Percentiles rank a stretch among this genome's conserved stretches.
These are phyloP conservation scores for Drosophila lacertosa DNA, from an alignment of 1,140 invertebrate species.

Conservation along the genomic window DNA sequence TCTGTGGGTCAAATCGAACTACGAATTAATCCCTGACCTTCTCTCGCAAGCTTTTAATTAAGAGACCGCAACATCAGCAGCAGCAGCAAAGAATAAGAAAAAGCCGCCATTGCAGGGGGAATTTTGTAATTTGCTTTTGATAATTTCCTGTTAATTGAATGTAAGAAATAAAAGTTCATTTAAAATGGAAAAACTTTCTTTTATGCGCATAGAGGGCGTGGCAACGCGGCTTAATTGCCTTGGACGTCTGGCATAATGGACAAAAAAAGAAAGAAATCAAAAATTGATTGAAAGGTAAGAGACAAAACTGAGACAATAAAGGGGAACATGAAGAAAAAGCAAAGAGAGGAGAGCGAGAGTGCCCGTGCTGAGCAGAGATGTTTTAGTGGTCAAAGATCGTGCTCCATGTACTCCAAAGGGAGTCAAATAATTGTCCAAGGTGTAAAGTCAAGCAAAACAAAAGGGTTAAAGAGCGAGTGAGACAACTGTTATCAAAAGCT, in stretches of 20 bases:
- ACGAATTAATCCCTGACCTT: constrained; percentile 80
- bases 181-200: no score
- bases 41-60: constrained; percentile 64
- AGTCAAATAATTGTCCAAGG: background rate
- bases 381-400: background rate
- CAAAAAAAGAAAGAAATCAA: constrained; percentile 32
- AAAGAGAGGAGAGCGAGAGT: background rate
- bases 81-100: background rate
- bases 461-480: background rate
- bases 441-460: background rate
- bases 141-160: no score
- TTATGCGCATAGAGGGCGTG: constrained; percentile 36
- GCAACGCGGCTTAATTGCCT: constrained; percentile 44
- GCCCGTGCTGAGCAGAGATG: background rate
- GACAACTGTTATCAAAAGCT: no score
- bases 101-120: background rate
- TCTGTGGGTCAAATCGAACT: constrained; percentile 39
- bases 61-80: constrained; percentile 36
- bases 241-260: constrained; percentile 54
- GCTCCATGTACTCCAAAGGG: background rate
- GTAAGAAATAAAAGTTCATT: no score
- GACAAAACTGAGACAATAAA: constrained; percentile 9
- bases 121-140: no score
- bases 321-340: background rate
- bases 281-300: constrained; percentile 68